Percentiles rank a stretch among this genome's conserved stretches.
Evolutionary conservation across 1,140 invertebrate genomes (phyloP).

Genomic region (Solenopsis fugax): DNA sequence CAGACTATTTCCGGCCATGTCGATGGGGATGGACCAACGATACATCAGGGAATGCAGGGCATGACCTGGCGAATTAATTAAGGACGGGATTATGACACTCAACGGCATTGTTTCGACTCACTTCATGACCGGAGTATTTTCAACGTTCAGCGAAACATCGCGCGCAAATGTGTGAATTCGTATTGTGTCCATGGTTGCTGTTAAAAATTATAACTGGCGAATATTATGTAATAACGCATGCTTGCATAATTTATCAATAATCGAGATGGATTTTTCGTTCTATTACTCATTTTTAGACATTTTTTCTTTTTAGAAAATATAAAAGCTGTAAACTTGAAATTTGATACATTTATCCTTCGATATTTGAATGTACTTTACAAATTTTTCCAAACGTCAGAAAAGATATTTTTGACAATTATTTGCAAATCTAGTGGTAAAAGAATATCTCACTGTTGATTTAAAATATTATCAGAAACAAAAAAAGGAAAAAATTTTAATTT

Average conservation of each 20-base stretch:
- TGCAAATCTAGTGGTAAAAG: no score
- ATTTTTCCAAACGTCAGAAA: no score
- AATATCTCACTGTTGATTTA: no score
- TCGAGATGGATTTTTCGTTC: background rate
- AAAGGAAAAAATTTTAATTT: no score
- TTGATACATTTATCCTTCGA: no score
- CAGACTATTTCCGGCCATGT: conserved; percentile 29
- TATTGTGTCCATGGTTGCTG: background rate
- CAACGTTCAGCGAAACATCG: conserved; percentile 24
- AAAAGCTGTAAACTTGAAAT: no score
- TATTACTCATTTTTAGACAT: background rate
- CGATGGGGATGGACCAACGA: conserved; percentile 35
- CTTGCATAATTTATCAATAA: conserved; percentile 19
- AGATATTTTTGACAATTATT: no score
- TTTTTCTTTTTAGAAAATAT: no score
- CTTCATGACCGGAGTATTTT: conserved; percentile 39
- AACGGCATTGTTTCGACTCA: conserved; percentile 46
- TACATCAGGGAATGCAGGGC: conserved; percentile 37
- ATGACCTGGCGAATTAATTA: conserved; percentile 60
- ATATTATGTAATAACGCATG: background rate
- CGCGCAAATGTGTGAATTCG: conserved; percentile 29
- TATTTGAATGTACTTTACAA: no score
- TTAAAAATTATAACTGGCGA: conserved; percentile 7
- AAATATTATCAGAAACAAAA: no score
- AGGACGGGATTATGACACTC: conserved; percentile 54